These are phyloP conservation scores for Actinopyga echinites DNA, from an alignment of 53 echinoderm and acorn worm genomes.

Conservation along the genomic window DNA sequence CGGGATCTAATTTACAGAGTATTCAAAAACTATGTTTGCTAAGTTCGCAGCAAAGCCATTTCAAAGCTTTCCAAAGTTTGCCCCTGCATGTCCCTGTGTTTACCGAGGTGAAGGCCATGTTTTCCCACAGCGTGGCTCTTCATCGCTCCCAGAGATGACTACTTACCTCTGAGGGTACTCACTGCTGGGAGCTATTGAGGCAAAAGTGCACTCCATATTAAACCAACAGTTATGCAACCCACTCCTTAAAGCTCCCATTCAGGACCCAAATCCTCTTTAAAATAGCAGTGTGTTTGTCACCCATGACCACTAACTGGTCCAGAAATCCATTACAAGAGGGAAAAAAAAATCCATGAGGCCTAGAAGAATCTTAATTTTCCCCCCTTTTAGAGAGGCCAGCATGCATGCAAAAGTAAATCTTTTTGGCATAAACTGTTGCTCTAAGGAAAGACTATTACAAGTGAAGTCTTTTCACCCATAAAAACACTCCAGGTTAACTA, in stretches of 20 bases:
- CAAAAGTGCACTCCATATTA: slow-evolving; percentile 23
- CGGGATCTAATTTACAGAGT: too few species aligned
- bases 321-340: background rate
- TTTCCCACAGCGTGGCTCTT: background rate
- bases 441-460: background rate
- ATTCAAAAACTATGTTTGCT: too few species aligned
- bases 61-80: background rate
- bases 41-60: too few species aligned
- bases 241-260: background rate
- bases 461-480: background rate
- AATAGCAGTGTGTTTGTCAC: background rate
- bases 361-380: too few species aligned
- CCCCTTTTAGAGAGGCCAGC: background rate
- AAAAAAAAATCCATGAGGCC: slow-evolving; percentile 2
- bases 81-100: background rate
- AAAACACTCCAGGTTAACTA: background rate
- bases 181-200: background rate
- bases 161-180: background rate
- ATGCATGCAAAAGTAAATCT: background rate
- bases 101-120: background rate
- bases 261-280: background rate
- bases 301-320: slow-evolving; percentile 1
- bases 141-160: background rate
- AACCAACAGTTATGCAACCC: slow-evolving; percentile 2
- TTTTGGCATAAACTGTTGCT: slow-evolving; percentile 18